Conservation (phyloP, 2,113 vertebrate species). For the Leucosticte australis region DNA sequence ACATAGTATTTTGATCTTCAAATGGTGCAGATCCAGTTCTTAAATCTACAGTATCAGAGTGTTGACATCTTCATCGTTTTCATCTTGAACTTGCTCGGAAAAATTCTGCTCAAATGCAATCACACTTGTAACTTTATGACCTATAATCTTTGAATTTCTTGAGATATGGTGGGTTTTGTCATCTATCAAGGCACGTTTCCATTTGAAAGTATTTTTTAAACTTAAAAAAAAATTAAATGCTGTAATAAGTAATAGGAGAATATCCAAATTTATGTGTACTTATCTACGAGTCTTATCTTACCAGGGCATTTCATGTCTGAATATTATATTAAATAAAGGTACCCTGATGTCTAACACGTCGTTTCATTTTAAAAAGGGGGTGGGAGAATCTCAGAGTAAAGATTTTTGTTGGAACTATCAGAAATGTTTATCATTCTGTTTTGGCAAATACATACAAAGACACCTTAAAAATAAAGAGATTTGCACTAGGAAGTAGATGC, state of each 20-base stretch:
- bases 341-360: slow-evolving; percentile 60
- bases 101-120: slow-evolving; percentile 46
- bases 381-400: slow-evolving; percentile 26
- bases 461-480: neutral
- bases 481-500: neutral
- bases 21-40: slow-evolving; percentile 52
- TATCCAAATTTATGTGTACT: slow-evolving; percentile 62
- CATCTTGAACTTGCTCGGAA: slow-evolving; percentile 63
- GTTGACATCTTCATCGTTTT: slow-evolving; percentile 58
- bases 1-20: slow-evolving; percentile 66
- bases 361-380: slow-evolving; percentile 59
- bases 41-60: slow-evolving; percentile 67
- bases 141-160: slow-evolving; percentile 48
- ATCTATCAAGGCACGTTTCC: slow-evolving; percentile 28
- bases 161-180: slow-evolving; percentile 50
- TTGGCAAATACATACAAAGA: neutral
- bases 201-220: slow-evolving; percentile 66
- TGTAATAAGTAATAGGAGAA: slow-evolving; percentile 59
- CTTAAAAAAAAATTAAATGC: slow-evolving; percentile 28
- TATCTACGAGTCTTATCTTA: slow-evolving; percentile 39
- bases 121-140: slow-evolving; percentile 59
- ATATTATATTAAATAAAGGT: slow-evolving; percentile 71
- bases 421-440: slow-evolving; percentile 1
- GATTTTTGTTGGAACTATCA: neutral
- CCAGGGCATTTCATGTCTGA: slow-evolving; percentile 62